Percentiles rank a stretch among this genome's conserved stretches.
Conservation (phyloP, 1,140 invertebrate species). For the Ceratosolen fusciceps region DNA sequence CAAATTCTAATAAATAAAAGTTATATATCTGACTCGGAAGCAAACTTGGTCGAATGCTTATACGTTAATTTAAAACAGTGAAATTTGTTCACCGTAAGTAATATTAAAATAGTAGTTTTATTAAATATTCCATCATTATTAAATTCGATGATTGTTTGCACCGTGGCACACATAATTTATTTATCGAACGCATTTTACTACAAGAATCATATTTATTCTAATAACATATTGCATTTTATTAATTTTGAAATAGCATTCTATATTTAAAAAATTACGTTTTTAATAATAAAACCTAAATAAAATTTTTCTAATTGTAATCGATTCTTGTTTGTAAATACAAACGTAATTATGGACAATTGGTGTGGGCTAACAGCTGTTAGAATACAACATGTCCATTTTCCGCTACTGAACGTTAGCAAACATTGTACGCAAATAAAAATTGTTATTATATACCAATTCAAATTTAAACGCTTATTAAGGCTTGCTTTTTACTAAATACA, state of each 20-base stretch:
- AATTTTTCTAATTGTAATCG: slow-evolving; percentile 20
- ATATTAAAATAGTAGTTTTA: slow-evolving; percentile 62
- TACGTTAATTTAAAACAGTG: slow-evolving; percentile 59
- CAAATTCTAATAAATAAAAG: slow-evolving; percentile 38
- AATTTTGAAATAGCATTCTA: background rate
- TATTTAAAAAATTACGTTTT: too few relatives aligned
- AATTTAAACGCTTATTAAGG: slow-evolving; percentile 31
- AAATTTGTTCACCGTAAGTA: slow-evolving; percentile 58
- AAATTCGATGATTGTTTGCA: slow-evolving; percentile 72
- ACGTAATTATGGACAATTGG: slow-evolving; percentile 66
- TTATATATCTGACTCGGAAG: slow-evolving; percentile 54
- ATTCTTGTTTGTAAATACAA: slow-evolving; percentile 38
- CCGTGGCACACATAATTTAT: slow-evolving; percentile 69
- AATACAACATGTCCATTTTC: slow-evolving; percentile 70
- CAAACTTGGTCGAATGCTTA: slow-evolving; percentile 66
- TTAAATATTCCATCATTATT: slow-evolving; percentile 66
- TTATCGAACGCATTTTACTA: slow-evolving; percentile 44
- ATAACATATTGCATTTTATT: background rate
- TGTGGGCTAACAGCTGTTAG: slow-evolving; percentile 73
- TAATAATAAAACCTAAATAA: too few relatives aligned
- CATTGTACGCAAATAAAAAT: slow-evolving; percentile 55
- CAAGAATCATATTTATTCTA: slow-evolving; percentile 32
- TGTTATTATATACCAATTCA: slow-evolving; percentile 7
- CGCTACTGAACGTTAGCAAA: slow-evolving; percentile 64
- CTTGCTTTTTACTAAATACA: slow-evolving; percentile 31